A percentile compares a stretch with the other conserved stretches of the same genome.
These are phyloP conservation scores for Anthopleura xanthogrammica DNA, from an alignment of 92 coral and sea anemone genomes.

Conservation along the genomic window DNA sequence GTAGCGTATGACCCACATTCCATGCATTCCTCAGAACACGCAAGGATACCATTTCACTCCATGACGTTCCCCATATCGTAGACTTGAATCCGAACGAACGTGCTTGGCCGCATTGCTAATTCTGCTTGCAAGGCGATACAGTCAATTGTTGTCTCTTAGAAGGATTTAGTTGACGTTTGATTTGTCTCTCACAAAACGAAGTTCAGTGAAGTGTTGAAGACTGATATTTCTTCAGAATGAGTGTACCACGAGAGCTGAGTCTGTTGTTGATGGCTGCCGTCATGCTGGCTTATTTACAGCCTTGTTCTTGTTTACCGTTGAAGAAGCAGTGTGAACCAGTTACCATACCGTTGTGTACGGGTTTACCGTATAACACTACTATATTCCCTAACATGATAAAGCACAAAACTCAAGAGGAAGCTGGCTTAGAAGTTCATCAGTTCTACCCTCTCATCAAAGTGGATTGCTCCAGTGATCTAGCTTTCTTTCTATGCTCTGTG, in stretches of 20 bases:
- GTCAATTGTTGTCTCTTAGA: conserved; percentile 28
- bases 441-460: conserved; percentile 87
- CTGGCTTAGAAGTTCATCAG: conserved; percentile 83
- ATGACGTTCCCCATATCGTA: conserved; percentile 29
- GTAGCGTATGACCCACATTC: not conserved
- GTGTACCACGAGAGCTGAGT: conserved; percentile 3
- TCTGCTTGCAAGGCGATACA: conserved; percentile 54
- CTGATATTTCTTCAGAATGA: conserved; percentile 10
- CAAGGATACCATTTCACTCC: not conserved
- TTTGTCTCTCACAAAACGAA: conserved; percentile 10
- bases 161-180: conserved; percentile 9
- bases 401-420: conserved; percentile 88
- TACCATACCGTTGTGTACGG: conserved; percentile 76
- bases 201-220: not conserved
- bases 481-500: conserved; percentile 87
- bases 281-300: conserved; percentile 37
- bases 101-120: conserved; percentile 47
- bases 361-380: conserved; percentile 82
- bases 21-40: not conserved
- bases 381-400: conserved; percentile 87
- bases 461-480: conserved; percentile 83
- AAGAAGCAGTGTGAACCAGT: conserved; percentile 81
- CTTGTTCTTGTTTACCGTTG: conserved; percentile 42
- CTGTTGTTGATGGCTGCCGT: conserved; percentile 10
- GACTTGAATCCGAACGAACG: conserved; percentile 59